Evolutionary conservation across 2,113 vertebrate species (phyloP).

Genomic region (Anoplopoma fimbria): DNA sequence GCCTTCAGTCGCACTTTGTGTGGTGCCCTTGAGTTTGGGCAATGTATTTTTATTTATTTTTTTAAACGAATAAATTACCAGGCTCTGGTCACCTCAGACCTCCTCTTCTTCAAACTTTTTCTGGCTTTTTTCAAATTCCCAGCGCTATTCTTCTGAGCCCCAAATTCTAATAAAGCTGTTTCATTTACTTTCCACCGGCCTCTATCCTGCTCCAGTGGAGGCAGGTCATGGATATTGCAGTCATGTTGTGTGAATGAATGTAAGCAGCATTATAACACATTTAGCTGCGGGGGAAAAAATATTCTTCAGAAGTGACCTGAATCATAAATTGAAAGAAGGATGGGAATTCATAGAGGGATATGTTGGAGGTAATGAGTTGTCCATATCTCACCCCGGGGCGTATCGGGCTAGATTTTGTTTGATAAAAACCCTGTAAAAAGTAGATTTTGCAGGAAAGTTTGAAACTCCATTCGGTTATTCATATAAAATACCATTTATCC

Average conservation of each 20-base stretch:
- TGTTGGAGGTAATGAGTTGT: conserved; percentile 34
- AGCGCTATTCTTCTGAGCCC: neutral
- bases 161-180: conserved; percentile 35
- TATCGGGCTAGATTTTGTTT: conserved; percentile 41
- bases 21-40: conserved; percentile 22
- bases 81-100: conserved; percentile 26
- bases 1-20: neutral
- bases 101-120: neutral
- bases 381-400: conserved; percentile 38
- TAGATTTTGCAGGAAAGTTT: conserved; percentile 11
- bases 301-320: conserved; percentile 34
- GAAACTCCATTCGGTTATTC: conserved; percentile 25
- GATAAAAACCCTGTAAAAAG: conserved; percentile 34
- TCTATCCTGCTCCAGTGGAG: conserved; percentile 28
- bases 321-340: conserved; percentile 48
- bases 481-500: conserved; percentile 1
- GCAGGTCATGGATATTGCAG: conserved; percentile 51
- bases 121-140: conserved; percentile 14
- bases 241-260: conserved; percentile 57
- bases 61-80: conserved; percentile 23
- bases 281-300: conserved; percentile 49
- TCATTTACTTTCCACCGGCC: conserved; percentile 21
- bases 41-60: conserved; percentile 28
- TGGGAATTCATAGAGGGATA: conserved; percentile 35
- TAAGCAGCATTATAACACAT: conserved; percentile 61